These are phyloP conservation scores for Greenwoodochromis staneri DNA, from an alignment of 2,113 vertebrate genomes.

Conservation along the genomic window DNA sequence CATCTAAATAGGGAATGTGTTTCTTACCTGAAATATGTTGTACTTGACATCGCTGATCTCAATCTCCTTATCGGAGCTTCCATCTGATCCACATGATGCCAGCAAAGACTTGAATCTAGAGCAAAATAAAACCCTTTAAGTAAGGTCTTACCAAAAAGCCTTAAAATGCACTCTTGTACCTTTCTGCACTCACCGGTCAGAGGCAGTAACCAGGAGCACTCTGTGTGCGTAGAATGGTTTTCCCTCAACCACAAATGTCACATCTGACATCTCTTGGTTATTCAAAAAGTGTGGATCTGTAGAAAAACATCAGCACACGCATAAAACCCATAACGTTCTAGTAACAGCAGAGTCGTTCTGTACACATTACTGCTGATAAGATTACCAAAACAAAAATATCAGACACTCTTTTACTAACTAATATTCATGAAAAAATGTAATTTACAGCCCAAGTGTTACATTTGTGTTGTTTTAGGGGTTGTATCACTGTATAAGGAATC, in stretches of 20 bases:
- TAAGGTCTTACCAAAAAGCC: fast-evolving
- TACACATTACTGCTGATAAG: fast-evolving
- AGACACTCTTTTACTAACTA: neutral
- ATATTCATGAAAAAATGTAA: neutral
- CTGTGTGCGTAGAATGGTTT: slow-evolving; percentile 95
- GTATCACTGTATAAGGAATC: fast-evolving
- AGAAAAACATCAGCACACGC: neutral
- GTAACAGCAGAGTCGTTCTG: neutral
- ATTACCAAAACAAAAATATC: neutral
- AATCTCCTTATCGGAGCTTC: slow-evolving; percentile 76
- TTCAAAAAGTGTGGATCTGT: slow-evolving; percentile 95
- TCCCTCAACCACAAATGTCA: slow-evolving; percentile 91
- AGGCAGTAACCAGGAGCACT: slow-evolving; percentile 93
- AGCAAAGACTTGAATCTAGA: slow-evolving; percentile 89
- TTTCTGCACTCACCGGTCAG: slow-evolving; percentile 78
- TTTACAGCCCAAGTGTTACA: neutral
- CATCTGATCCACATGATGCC: slow-evolving; percentile 75
- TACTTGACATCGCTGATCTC: slow-evolving; percentile 89
- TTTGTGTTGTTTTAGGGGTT: neutral
- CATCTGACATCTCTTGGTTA: slow-evolving; percentile 96
- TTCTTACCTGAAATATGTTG: slow-evolving; percentile 84
- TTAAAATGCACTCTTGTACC: neutral
- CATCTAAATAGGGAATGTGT: neutral
- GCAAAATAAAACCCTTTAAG: neutral
- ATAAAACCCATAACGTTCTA: neutral